phyloP scores from a whole-genome alignment of 2,113 vertebrate species.

The Ailuropoda melanoleuca region DNA sequence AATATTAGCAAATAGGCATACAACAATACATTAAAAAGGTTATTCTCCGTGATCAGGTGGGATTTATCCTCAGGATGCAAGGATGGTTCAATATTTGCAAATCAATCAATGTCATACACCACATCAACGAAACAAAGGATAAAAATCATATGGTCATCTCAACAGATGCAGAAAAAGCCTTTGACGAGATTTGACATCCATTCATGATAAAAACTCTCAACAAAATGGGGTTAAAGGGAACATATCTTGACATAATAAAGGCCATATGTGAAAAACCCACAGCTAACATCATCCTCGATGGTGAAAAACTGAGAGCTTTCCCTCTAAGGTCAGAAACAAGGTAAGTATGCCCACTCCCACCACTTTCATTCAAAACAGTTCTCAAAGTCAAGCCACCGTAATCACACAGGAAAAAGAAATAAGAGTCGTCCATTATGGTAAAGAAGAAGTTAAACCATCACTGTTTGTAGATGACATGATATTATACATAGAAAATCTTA shows the following conservation, averaged over 20 bases:
- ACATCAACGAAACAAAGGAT: neutral
- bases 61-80: neutral
- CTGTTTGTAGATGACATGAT: neutral
- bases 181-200: neutral
- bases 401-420: neutral
- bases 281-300: neutral
- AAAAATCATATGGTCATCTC: neutral
- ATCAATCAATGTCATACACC: neutral
- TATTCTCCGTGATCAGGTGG: neutral
- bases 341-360: neutral
- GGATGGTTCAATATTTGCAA: neutral
- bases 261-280: neutral
- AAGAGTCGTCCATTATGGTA: neutral
- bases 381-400: neutral
- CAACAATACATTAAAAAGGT: neutral
- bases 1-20: neutral
- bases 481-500: neutral
- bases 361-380: neutral
- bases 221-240: neutral
- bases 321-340: neutral
- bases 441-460: neutral
- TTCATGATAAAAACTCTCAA: neutral
- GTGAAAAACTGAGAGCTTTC: neutral
- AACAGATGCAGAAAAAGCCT: neutral
- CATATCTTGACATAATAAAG: neutral